A percentile compares a stretch with the other conserved stretches of the same genome.
phyloP scores from a whole-genome alignment of 1,140 invertebrate species.

The Proctacanthus coquilletti region DNA sequence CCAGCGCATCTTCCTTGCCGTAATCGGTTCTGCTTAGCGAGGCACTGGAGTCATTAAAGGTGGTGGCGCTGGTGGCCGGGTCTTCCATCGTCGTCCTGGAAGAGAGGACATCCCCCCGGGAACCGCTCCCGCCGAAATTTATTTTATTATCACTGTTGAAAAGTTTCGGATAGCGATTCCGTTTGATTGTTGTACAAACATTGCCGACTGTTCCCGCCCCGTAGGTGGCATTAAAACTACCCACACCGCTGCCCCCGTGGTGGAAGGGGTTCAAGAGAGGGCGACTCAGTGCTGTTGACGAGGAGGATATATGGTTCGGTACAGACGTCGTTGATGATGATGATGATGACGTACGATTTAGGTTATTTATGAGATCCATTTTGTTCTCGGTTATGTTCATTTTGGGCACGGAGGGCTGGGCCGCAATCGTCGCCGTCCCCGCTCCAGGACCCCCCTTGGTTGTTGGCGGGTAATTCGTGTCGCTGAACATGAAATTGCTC shows the following conservation, averaged over 20 bases:
- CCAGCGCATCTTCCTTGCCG: neutral
- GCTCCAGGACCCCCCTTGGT: conserved; percentile 18
- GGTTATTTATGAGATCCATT: conserved; percentile 23
- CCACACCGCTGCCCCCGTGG: neutral
- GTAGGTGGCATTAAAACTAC: neutral
- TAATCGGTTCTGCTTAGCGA: no score
- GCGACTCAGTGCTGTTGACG: conserved; percentile 1
- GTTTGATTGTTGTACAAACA: conserved; percentile 21
- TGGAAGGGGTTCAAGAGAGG: neutral
- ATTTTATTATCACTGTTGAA: conserved; percentile 30
- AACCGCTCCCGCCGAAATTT: conserved; percentile 14
- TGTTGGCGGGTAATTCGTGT: conserved; percentile 13
- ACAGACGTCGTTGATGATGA: conserved; percentile 2
- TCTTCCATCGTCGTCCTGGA: conserved; percentile 22
- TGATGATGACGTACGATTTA: conserved; percentile 11
- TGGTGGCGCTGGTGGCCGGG: conserved; percentile 24
- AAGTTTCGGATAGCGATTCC: conserved; percentile 25
- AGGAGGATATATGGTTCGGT: neutral
- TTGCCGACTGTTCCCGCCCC: conserved; percentile 7
- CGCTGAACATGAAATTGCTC: conserved; percentile 1
- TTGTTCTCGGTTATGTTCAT: conserved; percentile 30
- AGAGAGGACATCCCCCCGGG: conserved; percentile 3
- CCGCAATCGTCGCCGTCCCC: conserved; percentile 6
- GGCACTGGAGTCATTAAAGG: no score
- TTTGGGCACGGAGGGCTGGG: conserved; percentile 12